Base-by-base conservation (phyloP, 2,888 invertebrate genomes). In the Limenitis arthemis region DNA sequence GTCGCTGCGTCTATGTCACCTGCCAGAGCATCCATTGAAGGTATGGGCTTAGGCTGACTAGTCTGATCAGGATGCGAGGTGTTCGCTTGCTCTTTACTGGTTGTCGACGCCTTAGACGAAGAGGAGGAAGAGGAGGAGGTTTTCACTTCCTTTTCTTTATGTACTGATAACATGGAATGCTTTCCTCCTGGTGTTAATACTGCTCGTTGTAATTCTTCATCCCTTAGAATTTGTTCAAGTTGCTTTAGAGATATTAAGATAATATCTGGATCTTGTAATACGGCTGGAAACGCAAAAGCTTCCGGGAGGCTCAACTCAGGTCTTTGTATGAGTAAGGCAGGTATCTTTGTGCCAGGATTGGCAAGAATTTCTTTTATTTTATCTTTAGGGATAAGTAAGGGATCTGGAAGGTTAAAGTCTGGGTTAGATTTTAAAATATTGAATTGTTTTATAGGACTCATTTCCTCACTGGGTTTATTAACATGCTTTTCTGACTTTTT, bases 301-400 rank as follows among this genome's bases (percentile, higher is more conserved):
- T 93, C 92, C 0, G 94, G 92, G 60, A 94, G 69, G 61, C 93
- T 83, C 36, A 94, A 76, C 72, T 94, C 93, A 0, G 94, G 93
- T 55, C 93, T 82, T 51, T 91, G 89, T 54, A 90, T 87, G 34
- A 94, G 73, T 41, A 95, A 78, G 47, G 91, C 88, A 0, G 94
- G 94, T 56, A 95, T 94, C 83, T 94, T 94, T 47, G 87, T 88
- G 1, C 89, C 92, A 0, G 95, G 95, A 5, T 91, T 89, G 1
- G 90, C 88, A 29, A 94, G 81, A 36, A 95, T 89, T 20, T 89
- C 88, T 47, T 91, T 90, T 44, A 95, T 77, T 64, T 90, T 89
- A 66, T 93, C 91, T 76, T 93, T 92, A 47, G 95, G 95, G 56
- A 95, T 91, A 55, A 95, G 75, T 65, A 95, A 86, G 8, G 94